Evolutionary conservation across 2,797 vertebrate species (phyloP), one percentile per base, ranked within the genome.

Genomic region (Xiphorhynchus erythropygius): DNA sequence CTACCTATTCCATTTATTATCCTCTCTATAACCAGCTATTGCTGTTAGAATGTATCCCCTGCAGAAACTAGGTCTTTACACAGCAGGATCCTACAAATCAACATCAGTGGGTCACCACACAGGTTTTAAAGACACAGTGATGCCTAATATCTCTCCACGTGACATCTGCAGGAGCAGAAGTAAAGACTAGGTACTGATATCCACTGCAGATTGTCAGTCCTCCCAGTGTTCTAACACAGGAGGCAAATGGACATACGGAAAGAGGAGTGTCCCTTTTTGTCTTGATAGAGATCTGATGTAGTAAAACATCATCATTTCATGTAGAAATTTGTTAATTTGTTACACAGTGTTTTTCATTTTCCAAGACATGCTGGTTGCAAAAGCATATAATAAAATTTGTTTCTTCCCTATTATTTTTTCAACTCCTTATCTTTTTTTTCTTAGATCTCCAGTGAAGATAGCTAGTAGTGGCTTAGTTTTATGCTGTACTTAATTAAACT

Each of bases 11-110:
- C 95, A 5, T 96, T 97, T 98, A 98, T 98, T 98, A 97, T 97
- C 97, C 16, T 77, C 96, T 96, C 97, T 98, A 28, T 97, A 97
- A 97, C 97, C 95, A 97, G 97, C 96, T 94, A 87, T 95, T 92
- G 95, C 97, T 83, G 95, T 96, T 91, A 94, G 96, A 98, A 96
- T 81, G 87, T 91, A 82, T 97, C 93, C 95, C 96, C 96, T 95
- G 95, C 91, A 95, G 97, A 98, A 98, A 98, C 94, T 97, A 98
- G 98, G 98, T 97, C 97, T 98, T 98, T 97, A 97, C 98, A 93
- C 98, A 98, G 98, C 97, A 85, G 98, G 98, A 95, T 97, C 90
- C 90, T 32, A 85, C 94, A 98, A 97, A 98, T 97, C 97, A 97
- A 96, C 97, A 97, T 97, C 97, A 97, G 82, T 97, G 96, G 96